Base-by-base conservation (phyloP, 2,888 invertebrate genomes). In the Pollenia labialis region DNA sequence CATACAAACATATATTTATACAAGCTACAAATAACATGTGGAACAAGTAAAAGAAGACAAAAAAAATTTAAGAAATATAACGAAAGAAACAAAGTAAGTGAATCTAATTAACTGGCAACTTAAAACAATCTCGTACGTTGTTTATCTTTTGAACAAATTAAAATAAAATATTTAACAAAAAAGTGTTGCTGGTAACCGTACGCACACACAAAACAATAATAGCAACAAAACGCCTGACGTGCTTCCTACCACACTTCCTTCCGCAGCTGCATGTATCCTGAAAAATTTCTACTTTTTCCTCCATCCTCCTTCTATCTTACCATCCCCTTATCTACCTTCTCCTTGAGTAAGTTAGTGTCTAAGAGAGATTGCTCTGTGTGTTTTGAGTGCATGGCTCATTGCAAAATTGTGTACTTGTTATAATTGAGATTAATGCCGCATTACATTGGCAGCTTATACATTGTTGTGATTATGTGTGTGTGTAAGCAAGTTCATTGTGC, bases 381-480 rank as follows among this genome's bases (percentile, higher is more conserved):
- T 68, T 74, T 81, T 16, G 54, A 83, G 80, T 86, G 66, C 75
- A 80, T 32, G 80, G 83, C 86, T 83, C 80, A 80, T 83, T 85
- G 81, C 77, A 62, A 77, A 74, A 66, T 75, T 72, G 81, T 86
- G 54, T 81, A 81, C 83, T 83, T 83, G 84, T 88, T 74, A 85
- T 88, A 88, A 87, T 88, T 88, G 87, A 86, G 87, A 88, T 88
- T 87, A 88, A 88, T 88, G 82, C 85, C 71, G 80, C 86, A 86
- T 82, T 80, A 80, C 80, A 82, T 82, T 79, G 81, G 68, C 75
- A 86, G 66, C 64, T 72, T 80, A 52, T 40, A 72, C 60, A 40
- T 66, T 66, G 58, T 71, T 64, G 50, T 79, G 23, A 48, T 64
- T 56, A 44, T 68, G 66, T 71, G 46, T 48, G 7, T 23, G 44